Evolutionary conservation across 2,888 invertebrate species (phyloP).

Genomic region (Drosophila robusta): DNA sequence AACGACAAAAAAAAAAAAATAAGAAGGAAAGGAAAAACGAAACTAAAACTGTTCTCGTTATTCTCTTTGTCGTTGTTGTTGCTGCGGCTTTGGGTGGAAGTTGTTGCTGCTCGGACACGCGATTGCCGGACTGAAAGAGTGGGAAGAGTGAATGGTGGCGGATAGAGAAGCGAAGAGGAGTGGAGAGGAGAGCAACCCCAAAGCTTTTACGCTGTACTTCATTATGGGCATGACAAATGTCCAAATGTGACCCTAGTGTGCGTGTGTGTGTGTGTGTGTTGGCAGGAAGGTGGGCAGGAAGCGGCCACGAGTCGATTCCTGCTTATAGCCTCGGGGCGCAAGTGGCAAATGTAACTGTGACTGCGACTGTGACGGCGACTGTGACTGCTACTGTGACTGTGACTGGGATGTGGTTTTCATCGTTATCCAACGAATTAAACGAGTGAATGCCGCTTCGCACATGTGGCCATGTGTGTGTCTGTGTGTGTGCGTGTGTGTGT

Average conservation of each 20-base stretch:
- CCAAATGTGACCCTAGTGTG: conserved; percentile 42
- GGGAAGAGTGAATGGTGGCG: conserved; percentile 3
- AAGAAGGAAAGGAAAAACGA: conserved; percentile 19
- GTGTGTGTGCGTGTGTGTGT: conserved; percentile 18
- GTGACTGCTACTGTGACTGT: conserved; percentile 6
- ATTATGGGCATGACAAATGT: conserved; percentile 69
- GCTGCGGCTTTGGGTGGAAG: conserved; percentile 43
- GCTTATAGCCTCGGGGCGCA: conserved; percentile 45
- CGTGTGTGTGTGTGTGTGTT: conserved; percentile 8
- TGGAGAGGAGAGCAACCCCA: conserved; percentile 55
- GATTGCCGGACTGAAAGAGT: conserved; percentile 46
- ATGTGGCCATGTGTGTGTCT: conserved; percentile 11
- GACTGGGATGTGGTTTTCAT: conserved; percentile 11
- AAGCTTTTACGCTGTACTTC: conserved; percentile 57
- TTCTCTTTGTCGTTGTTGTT: conserved; percentile 27
- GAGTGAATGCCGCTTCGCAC: conserved; percentile 21
- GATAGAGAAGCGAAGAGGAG: neutral
- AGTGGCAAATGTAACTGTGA: conserved; percentile 21
- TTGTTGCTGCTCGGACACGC: conserved; percentile 58
- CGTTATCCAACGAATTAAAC: conserved; percentile 54
- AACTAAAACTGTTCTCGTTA: conserved; percentile 42
- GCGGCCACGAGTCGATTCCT: conserved; percentile 32
- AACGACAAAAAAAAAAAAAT: conserved; percentile 4
- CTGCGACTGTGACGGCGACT: conserved; percentile 3
- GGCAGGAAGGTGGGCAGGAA: conserved; percentile 11